A percentile compares a stretch with the other conserved stretches of the same genome.
phyloP scores from a whole-genome alignment of 2,113 vertebrate species.

The Herpetotheres cachinnans region DNA sequence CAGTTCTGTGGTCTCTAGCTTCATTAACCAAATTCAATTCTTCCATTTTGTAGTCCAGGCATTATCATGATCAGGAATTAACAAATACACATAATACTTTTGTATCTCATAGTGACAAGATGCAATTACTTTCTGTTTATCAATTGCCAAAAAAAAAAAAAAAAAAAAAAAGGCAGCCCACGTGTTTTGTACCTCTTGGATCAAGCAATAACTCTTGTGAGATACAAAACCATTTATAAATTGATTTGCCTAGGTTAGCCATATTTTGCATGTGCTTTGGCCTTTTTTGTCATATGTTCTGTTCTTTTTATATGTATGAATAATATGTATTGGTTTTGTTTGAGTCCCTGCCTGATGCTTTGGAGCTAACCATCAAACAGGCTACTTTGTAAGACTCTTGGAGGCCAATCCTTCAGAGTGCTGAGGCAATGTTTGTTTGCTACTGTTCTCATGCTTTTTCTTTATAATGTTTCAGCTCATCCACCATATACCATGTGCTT shows the following conservation, averaged over 20 bases:
- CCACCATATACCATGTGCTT: constrained; percentile 99
- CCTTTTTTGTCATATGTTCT: neutral
- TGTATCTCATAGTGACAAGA: neutral
- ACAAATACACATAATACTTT: neutral
- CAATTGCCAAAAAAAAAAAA: neutral
- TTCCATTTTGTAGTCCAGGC: neutral
- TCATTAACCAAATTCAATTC: neutral
- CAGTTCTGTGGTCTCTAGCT: neutral
- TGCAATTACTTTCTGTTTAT: neutral
- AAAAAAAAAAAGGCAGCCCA: neutral
- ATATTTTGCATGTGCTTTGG: neutral
- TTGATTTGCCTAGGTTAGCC: neutral
- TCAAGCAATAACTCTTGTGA: neutral
- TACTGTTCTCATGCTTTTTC: constrained; percentile 69
- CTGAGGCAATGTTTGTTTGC: constrained; percentile 13
- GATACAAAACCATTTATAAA: neutral
- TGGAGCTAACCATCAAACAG: neutral
- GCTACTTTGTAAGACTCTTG: neutral
- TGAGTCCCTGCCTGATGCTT: neutral
- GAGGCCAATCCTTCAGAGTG: neutral
- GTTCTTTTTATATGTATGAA: neutral
- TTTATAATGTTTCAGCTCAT: constrained; percentile 85
- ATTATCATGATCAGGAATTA: neutral
- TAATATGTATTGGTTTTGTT: neutral
- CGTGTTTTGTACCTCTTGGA: neutral